Conservation (phyloP, 2,888 invertebrate genomes). For the Acanthosepion esculentum region DNA sequence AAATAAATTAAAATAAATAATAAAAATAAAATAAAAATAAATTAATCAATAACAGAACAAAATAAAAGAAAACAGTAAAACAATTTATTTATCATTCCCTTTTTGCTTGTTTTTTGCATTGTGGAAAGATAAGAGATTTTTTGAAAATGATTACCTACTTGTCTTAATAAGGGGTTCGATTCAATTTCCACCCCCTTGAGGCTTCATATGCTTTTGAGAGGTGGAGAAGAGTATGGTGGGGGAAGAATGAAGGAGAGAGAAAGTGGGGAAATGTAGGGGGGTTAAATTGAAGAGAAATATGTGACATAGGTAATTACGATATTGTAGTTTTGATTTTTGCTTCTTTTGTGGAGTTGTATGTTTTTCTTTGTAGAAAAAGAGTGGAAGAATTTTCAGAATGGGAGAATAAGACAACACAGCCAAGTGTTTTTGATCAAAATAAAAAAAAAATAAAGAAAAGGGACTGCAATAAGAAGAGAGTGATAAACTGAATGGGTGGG, state of each 20-base stretch:
- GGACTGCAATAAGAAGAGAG: no score
- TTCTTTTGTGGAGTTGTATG: neutral
- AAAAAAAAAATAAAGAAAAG: no score
- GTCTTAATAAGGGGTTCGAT: constrained; percentile 20
- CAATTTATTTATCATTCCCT: neutral
- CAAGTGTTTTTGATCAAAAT: no score
- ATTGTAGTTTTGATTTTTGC: neutral
- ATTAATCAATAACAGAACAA: neutral
- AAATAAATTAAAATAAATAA: neutral
- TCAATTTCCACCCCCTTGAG: constrained; percentile 33
- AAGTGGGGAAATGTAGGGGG: neutral
- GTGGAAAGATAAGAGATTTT: neutral
- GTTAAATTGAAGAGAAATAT: neutral
- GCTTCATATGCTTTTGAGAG: neutral
- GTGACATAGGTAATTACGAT: neutral
- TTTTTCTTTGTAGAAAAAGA: neutral
- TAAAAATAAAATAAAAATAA: neutral
- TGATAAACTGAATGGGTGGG: no score
- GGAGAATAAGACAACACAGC: no score
- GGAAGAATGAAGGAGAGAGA: neutral
- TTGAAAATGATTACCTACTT: neutral
- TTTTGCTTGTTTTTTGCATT: neutral
- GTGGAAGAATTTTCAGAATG: no score
- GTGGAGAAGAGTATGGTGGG: neutral
- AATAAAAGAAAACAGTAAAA: neutral